phyloP scores from a whole-genome alignment of 1,140 invertebrate genomes.

The Planococcus citri region DNA sequence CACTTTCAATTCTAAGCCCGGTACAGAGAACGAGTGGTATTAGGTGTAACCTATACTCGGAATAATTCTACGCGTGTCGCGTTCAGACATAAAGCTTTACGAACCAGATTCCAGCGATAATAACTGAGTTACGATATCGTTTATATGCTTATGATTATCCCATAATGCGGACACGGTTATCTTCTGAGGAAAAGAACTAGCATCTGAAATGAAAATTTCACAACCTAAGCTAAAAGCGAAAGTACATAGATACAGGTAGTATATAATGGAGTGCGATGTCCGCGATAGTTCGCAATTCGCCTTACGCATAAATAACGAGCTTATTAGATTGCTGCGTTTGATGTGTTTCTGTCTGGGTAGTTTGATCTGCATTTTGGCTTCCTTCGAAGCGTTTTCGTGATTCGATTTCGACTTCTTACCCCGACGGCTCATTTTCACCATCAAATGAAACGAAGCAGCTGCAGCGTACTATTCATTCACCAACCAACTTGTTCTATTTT shows the following conservation, averaged over 20 bases:
- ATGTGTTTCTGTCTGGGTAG: neutral
- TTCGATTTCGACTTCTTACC: neutral
- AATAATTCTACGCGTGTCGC: neutral
- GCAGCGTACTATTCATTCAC: no score
- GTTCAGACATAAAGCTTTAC: neutral
- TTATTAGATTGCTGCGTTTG: neutral
- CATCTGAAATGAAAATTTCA: neutral
- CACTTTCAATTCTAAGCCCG: neutral
- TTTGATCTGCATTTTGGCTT: neutral
- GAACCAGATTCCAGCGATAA: neutral
- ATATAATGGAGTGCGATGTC: neutral
- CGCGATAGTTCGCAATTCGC: neutral
- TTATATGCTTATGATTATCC: neutral
- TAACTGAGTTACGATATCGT: neutral
- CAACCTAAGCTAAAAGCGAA: neutral
- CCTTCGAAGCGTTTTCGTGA: neutral
- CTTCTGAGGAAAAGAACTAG: slow-evolving; percentile 8
- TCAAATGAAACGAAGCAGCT: no score
- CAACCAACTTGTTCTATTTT: no score
- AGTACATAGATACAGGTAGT: neutral
- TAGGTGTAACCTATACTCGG: neutral
- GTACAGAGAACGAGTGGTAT: neutral
- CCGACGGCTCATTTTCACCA: slow-evolving; percentile 3
- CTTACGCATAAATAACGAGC: neutral
- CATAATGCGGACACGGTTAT: neutral